Percentiles rank a stretch among this genome's conserved stretches.
phyloP scores from a whole-genome alignment of 2,797 vertebrate species.

The Philypnodon macrostomus region DNA sequence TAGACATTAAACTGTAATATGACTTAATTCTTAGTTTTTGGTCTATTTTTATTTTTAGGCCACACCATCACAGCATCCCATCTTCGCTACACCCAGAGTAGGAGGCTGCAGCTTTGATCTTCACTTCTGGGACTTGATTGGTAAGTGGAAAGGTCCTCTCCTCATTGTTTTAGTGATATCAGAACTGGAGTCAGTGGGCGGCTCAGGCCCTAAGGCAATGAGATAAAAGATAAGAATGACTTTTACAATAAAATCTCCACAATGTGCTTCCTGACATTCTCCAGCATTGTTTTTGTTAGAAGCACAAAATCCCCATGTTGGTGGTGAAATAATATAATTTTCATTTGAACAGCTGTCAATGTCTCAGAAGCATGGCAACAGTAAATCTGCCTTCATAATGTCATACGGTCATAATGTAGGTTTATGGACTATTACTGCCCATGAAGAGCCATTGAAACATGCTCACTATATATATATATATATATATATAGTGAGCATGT shows the following conservation, averaged over 20 bases:
- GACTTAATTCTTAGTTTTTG: not conserved
- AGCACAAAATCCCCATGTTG: slow-evolving; percentile 14
- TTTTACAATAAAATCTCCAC: slow-evolving; percentile 41
- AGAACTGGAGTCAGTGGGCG: slow-evolving; percentile 56
- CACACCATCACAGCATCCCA: slow-evolving; percentile 29
- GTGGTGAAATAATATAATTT: not conserved
- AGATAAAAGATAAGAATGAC: slow-evolving; percentile 50
- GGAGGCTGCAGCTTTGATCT: slow-evolving; percentile 65
- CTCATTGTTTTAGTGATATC: slow-evolving; percentile 54
- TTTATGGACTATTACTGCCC: not conserved
- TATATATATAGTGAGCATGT: too few species aligned
- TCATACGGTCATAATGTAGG: not conserved
- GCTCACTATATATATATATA: too few species aligned
- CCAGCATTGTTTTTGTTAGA: slow-evolving; percentile 19
- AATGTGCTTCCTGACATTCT: slow-evolving; percentile 43
- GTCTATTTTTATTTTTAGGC: slow-evolving; percentile 30
- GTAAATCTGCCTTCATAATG: too few species aligned
- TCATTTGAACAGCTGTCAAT: not conserved
- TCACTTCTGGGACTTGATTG: slow-evolving; percentile 38
- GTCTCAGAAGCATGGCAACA: not conserved
- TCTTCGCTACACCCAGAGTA: slow-evolving; percentile 55
- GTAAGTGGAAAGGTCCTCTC: slow-evolving; percentile 59
- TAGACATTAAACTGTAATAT: not conserved
- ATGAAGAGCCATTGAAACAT: slow-evolving; percentile 1
- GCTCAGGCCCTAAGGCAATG: slow-evolving; percentile 29